These are phyloP conservation scores for Smutsia temminckii DNA, from an alignment of 2,797 vertebrate genomes.

Conservation along the genomic window DNA sequence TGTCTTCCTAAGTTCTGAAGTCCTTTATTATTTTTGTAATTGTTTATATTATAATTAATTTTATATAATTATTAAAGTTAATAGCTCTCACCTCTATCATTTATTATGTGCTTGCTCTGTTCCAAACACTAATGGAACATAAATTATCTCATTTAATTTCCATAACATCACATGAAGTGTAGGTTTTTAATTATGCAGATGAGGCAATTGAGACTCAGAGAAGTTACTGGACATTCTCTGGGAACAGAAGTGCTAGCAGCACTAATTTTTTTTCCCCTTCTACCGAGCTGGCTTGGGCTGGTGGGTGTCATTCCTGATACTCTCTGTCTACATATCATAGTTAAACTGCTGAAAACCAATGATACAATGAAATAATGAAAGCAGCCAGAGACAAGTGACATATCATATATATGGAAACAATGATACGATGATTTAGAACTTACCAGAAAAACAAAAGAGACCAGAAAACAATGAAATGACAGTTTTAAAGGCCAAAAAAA, in stretches of 20 bases:
- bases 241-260: too few species aligned
- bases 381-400: neutral
- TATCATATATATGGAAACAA: neutral
- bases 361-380: neutral
- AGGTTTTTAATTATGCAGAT: neutral
- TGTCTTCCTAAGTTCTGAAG: neutral
- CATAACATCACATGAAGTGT: neutral
- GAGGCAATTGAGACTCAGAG: neutral
- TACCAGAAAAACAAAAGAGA: neutral
- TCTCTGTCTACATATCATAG: neutral
- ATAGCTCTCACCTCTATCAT: neutral
- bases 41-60: neutral
- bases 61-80: constrained; percentile 47
- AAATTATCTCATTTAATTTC: constrained; percentile 50
- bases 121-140: neutral
- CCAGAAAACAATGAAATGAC: neutral
- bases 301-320: too few species aligned
- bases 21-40: constrained; percentile 32
- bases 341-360: neutral
- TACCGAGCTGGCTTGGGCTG: too few species aligned
- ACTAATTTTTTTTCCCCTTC: too few species aligned
- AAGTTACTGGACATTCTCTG: neutral
- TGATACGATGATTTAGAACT: neutral
- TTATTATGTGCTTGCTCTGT: neutral
- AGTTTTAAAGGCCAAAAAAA: neutral